Base-by-base conservation (phyloP, 2,797 vertebrate genomes). In the Orestias chungarensis region DNA sequence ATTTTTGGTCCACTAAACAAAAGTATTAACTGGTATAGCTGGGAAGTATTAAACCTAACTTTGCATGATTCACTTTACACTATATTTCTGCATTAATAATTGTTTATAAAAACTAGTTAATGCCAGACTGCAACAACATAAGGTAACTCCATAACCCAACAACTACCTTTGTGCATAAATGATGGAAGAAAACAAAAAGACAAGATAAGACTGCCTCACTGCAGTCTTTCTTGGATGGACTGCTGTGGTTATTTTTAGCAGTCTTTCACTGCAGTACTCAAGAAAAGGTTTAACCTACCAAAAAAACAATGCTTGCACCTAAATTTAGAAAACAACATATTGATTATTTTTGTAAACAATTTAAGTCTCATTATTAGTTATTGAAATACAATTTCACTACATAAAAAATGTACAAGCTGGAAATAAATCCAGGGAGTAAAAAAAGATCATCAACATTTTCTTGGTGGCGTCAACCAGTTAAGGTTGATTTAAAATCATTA, bases 221-320 rank as follows among this genome's bases (percentile, higher is more conserved):
- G 78, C 76, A 83, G 80, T 68, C 64, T 72, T 73, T 85, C 81
- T 89, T 91, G 84, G 80, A 77, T 74, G 52, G 75, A 80, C 66
- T 64, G 61, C 71, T 54, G 59, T 15, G 6, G 64, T 80, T 94
- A 91, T 94, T 91, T 93, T 91, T 91, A 91, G 88, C 70, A 52
- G 44, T 54, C 57, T 75, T 76, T 90, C 80, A 74, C 82, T 87
- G 76, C 73, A 80, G 64, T n/a, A 62, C 55, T 75, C 44, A 73
- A 80, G 66, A 70, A 69, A 67, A 75, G 82, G 47, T 82, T 80
- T 25, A 72, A 68, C 47, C 23, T 50, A 9, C 44, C 33, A 70
- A 40, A 73, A 71, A 52, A 68, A 23, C 3, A 11, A 35, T 35
- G 17, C 20, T 55, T 6, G 17, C 15, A 18, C 29, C 54, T 33